Evolutionary conservation across 2,888 invertebrate genomes (phyloP).

Genomic region (Dysmachus trigonus): DNA sequence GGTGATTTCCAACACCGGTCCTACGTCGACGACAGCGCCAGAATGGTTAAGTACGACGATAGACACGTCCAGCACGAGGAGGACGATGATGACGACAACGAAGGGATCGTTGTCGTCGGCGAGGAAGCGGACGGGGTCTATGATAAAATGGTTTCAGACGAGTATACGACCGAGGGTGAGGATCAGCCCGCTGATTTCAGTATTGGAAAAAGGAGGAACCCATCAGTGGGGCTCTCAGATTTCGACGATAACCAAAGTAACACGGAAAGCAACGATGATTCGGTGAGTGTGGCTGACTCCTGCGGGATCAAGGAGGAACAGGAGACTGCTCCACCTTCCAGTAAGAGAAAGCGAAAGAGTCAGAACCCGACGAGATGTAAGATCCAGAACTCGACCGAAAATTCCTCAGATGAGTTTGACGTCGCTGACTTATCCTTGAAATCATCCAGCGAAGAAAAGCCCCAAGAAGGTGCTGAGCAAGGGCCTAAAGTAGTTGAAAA

Average conservation of each 20-base stretch:
- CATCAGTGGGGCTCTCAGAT: conserved; percentile 49
- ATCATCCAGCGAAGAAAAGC: conserved; percentile 47
- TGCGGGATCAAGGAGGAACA: conserved; percentile 64
- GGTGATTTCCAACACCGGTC: conserved; percentile 68
- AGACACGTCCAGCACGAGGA: conserved; percentile 63
- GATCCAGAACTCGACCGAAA: conserved; percentile 62
- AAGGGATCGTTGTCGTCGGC: conserved; percentile 81
- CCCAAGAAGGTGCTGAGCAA: conserved; percentile 44
- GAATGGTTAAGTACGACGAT: conserved; percentile 67
- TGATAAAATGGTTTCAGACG: conserved; percentile 63
- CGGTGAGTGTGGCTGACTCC: conserved; percentile 68
- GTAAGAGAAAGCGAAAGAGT: conserved; percentile 86
- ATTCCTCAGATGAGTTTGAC: conserved; percentile 60
- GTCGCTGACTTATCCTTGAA: conserved; percentile 62
- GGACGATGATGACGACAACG: conserved; percentile 62
- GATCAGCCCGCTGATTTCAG: conserved; percentile 72
- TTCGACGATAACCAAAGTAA: conserved; percentile 68
- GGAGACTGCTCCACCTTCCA: conserved; percentile 62
- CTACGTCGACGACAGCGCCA: conserved; percentile 65
- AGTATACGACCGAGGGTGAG: conserved; percentile 59
- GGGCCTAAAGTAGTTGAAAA: conserved; percentile 44
- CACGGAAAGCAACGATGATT: conserved; percentile 73
- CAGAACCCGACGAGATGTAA: conserved; percentile 86
- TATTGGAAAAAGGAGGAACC: conserved; percentile 67
- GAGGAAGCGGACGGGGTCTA: conserved; percentile 75